Evolutionary conservation across 2,888 invertebrate species (phyloP).

Genomic region (Acleris laterana): DNA sequence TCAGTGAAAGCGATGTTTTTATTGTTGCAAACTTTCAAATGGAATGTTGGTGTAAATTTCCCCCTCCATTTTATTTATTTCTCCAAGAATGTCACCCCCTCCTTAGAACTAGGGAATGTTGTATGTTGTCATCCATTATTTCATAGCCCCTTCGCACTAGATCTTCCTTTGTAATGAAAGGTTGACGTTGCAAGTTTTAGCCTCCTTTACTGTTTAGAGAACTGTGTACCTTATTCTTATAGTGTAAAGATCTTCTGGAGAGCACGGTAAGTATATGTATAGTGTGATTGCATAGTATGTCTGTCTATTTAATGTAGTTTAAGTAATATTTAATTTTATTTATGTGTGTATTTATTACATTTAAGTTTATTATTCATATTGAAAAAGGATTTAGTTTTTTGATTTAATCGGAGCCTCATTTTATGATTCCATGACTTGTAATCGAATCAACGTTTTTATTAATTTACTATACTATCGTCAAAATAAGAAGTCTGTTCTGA

Average conservation of each 20-base stretch:
- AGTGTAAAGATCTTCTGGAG: slow-evolving; percentile 46
- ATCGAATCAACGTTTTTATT: no score
- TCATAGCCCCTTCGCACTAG: slow-evolving; percentile 76
- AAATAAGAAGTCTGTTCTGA: no score
- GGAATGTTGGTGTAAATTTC: slow-evolving; percentile 88
- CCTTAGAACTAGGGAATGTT: slow-evolving; percentile 80
- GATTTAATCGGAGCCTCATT: no score
- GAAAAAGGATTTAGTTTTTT: no score
- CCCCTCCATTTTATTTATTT: slow-evolving; percentile 62
- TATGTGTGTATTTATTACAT: background rate
- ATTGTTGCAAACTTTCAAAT: slow-evolving; percentile 81
- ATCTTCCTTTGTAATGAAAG: slow-evolving; percentile 71
- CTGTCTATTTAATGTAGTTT: slow-evolving; percentile 1
- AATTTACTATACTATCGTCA: no score
- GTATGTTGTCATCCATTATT: slow-evolving; percentile 68
- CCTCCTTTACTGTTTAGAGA: slow-evolving; percentile 42
- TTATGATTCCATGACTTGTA: no score
- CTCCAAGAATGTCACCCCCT: slow-evolving; percentile 86
- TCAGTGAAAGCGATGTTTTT: slow-evolving; percentile 59
- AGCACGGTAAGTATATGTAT: slow-evolving; percentile 40
- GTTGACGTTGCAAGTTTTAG: slow-evolving; percentile 75
- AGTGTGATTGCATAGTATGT: slow-evolving; percentile 57
- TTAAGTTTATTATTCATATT: no score
- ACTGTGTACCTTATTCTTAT: slow-evolving; percentile 44
- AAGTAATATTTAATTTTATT: background rate